Evolutionary conservation across 2,797 vertebrate genomes (phyloP).

Genomic region (Cynopterus sphinx): DNA sequence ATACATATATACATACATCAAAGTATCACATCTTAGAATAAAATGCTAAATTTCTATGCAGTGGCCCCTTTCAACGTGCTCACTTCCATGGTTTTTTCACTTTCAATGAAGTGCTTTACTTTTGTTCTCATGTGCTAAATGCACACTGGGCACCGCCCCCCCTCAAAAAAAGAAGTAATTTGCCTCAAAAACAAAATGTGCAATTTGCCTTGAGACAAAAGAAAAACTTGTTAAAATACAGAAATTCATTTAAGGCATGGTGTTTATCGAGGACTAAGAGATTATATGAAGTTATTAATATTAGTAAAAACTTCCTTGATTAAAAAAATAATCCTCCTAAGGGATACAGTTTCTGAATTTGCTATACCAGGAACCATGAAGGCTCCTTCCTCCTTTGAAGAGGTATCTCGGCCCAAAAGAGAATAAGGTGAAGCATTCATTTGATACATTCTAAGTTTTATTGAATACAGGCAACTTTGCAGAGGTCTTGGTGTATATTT

Average conservation of each 20-base stretch:
- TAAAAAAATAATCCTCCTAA: neutral
- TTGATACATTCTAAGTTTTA: neutral
- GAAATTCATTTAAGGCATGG: neutral
- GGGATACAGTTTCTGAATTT: neutral
- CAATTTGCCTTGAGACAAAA: constrained; percentile 1
- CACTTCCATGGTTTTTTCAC: neutral
- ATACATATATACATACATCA: too few species aligned
- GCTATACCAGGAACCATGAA: neutral
- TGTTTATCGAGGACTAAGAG: neutral
- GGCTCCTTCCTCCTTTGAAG: neutral
- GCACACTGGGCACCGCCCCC: too few species aligned
- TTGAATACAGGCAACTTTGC: neutral
- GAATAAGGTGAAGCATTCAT: neutral
- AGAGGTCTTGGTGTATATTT: neutral
- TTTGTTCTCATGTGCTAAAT: neutral
- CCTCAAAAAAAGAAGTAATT: neutral
- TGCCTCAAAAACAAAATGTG: neutral
- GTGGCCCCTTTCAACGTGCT: neutral
- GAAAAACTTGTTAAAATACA: neutral
- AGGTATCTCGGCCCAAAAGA: neutral
- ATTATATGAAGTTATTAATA: neutral
- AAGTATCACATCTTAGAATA: neutral
- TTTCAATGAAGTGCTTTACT: neutral
- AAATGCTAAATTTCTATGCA: neutral
- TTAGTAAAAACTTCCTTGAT: neutral